These are phyloP conservation scores for Apaloderma vittatum DNA, from an alignment of 2,113 vertebrate species.

Conservation along the genomic window DNA sequence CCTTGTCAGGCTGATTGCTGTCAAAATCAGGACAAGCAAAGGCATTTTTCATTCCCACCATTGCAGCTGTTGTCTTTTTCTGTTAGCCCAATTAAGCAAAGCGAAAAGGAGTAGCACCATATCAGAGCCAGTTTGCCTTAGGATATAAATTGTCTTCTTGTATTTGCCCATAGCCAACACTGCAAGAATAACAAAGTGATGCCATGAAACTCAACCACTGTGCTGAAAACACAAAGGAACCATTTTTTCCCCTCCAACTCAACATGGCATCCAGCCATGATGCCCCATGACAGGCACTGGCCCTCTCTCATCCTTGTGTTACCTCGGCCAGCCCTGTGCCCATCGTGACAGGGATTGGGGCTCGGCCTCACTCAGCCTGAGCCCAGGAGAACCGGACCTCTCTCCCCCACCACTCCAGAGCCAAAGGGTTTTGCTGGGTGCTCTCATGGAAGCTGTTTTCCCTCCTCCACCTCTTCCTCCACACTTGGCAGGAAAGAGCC, in stretches of 20 bases:
- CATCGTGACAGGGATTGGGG: rapidly evolving
- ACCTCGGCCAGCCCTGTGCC: rapidly evolving
- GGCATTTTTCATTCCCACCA: constrained; percentile 54
- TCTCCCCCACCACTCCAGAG: not conserved
- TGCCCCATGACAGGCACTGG: not conserved
- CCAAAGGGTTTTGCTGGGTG: not conserved
- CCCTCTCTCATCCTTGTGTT: not conserved
- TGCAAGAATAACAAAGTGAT: constrained; percentile 18
- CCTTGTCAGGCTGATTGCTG: constrained; percentile 43
- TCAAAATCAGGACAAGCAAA: constrained; percentile 49
- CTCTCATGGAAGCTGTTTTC: not conserved
- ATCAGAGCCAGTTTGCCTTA: constrained; percentile 50
- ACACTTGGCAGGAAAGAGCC: not conserved
- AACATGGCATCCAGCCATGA: not conserved
- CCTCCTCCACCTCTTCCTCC: not conserved
- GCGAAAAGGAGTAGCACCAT: constrained; percentile 7
- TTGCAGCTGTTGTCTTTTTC: constrained; percentile 64
- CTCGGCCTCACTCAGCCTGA: not conserved
- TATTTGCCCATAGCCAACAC: constrained; percentile 32
- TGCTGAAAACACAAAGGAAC: constrained; percentile 55
- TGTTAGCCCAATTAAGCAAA: constrained; percentile 69
- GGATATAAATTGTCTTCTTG: constrained; percentile 45
- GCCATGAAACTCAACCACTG: constrained; percentile 37
- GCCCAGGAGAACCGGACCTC: not conserved
- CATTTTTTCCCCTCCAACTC: constrained; percentile 16